These are phyloP conservation scores for Oryzias woworae DNA, from an alignment of 2,113 vertebrate species.

Conservation along the genomic window DNA sequence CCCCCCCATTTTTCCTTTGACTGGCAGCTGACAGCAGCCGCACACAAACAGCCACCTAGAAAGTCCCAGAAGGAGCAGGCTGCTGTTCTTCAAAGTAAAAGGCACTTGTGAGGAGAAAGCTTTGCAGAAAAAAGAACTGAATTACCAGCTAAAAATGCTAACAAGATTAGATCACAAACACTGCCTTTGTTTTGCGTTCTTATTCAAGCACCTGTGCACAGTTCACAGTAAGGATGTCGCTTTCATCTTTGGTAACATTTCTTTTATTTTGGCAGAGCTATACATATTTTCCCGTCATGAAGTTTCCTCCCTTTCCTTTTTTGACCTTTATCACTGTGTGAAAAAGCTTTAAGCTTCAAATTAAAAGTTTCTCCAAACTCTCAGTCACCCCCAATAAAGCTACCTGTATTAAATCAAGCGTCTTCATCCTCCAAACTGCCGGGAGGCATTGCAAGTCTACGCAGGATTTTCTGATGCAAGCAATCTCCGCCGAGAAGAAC, in stretches of 20 bases:
- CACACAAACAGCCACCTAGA: slow-evolving; percentile 47
- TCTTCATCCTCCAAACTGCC: slow-evolving; percentile 12
- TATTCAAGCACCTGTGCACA: slow-evolving; percentile 26
- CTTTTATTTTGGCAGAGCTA: slow-evolving; percentile 3
- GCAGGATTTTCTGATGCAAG: slow-evolving; percentile 19
- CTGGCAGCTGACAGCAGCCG: slow-evolving; percentile 38
- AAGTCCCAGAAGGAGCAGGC: slow-evolving; percentile 32
- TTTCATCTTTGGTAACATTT: slow-evolving; percentile 15
- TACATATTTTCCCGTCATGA: slow-evolving; percentile 18
- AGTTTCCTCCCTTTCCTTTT: slow-evolving; percentile 6
- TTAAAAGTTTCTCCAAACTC: neutral
- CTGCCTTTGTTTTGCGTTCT: slow-evolving; percentile 9
- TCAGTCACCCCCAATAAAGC: slow-evolving; percentile 4
- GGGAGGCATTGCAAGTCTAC: slow-evolving; percentile 11
- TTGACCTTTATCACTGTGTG: too few relatives aligned
- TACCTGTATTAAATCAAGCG: neutral
- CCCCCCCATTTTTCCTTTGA: slow-evolving; percentile 23
- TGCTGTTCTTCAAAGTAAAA: slow-evolving; percentile 50
- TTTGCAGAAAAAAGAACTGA: slow-evolving; percentile 27
- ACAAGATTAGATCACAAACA: slow-evolving; percentile 53
- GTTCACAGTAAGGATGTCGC: slow-evolving; percentile 20
- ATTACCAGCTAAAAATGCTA: slow-evolving; percentile 49
- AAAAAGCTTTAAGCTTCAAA: slow-evolving; percentile 11
- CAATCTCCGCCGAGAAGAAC: slow-evolving; percentile 27
- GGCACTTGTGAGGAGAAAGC: slow-evolving; percentile 26